phyloP scores from a whole-genome alignment of 2,113 vertebrate species.

The Emberiza fucata region DNA sequence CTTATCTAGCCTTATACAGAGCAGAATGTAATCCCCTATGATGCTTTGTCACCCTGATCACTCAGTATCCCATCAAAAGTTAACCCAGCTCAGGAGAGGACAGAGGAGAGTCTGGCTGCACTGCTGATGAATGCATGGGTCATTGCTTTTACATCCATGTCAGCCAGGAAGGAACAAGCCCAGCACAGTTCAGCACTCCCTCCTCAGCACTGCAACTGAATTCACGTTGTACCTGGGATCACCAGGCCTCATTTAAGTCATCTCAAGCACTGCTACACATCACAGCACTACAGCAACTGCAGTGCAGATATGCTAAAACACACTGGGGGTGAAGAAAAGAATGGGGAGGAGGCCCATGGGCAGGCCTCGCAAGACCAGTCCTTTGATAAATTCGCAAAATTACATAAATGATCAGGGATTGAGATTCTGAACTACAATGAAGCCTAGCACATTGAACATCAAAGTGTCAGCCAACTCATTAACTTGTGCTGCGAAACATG shows the following conservation, averaged over 20 bases:
- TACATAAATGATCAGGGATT: not conserved
- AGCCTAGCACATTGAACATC: not conserved
- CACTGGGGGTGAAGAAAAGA: fast-evolving
- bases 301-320: not conserved
- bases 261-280: not conserved
- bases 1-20: not conserved
- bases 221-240: not conserved
- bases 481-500: slow-evolving; percentile 14
- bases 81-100: not conserved
- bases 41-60: not conserved
- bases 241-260: not conserved
- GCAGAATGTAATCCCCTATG: not conserved
- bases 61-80: not conserved
- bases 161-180: not conserved
- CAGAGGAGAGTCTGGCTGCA: not conserved
- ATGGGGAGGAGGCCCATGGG: not conserved
- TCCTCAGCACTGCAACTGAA: not conserved
- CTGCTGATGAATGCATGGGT: not conserved
- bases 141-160: not conserved
- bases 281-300: not conserved
- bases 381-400: not conserved
- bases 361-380: not conserved
- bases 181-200: not conserved
- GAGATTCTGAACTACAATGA: not conserved
- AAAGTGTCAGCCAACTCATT: slow-evolving; percentile 21